phyloP scores from a whole-genome alignment of 2,113 vertebrate genomes.

The Mionectes macconnelli region DNA sequence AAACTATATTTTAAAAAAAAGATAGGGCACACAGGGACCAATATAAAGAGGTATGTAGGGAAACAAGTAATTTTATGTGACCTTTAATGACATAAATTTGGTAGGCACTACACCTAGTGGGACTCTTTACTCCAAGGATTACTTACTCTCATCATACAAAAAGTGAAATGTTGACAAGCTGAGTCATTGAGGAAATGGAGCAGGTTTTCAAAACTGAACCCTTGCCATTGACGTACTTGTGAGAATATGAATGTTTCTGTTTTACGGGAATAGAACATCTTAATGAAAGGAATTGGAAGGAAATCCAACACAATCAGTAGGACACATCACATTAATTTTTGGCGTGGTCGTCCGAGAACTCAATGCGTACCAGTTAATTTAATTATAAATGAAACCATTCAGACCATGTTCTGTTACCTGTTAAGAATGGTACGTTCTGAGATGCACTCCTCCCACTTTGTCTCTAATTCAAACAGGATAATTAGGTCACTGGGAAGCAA shows the following conservation, averaged over 20 bases:
- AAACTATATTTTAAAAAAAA: not conserved
- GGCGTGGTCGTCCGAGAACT: not conserved
- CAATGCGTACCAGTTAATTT: not conserved
- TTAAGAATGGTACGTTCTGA: not conserved
- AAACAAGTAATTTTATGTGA: conserved; percentile 2
- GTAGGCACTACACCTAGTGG: not conserved
- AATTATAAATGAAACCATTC: not conserved
- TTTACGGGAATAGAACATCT: conserved; percentile 49
- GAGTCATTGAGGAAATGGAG: conserved; percentile 69
- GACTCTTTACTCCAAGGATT: conserved; percentile 37
- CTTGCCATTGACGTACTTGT: conserved; percentile 43
- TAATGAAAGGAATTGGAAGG: conserved; percentile 30
- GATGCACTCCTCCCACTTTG: not conserved
- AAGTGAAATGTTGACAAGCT: conserved; percentile 49
- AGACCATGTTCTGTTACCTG: not conserved
- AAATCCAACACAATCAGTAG: conserved; percentile 35
- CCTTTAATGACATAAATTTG: conserved; percentile 24
- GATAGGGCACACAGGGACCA: not conserved
- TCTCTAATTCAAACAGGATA: not conserved
- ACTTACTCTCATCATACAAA: conserved; percentile 52
- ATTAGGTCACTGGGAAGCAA: not conserved
- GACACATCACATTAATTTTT: not conserved
- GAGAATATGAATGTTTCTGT: conserved; percentile 23
- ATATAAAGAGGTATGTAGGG: not conserved
- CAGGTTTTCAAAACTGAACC: conserved; percentile 61